Evolutionary conservation across 2,888 invertebrate genomes (phyloP), one percentile per base, ranked within the genome.

Genomic region (Parasteatoda lunata): DNA sequence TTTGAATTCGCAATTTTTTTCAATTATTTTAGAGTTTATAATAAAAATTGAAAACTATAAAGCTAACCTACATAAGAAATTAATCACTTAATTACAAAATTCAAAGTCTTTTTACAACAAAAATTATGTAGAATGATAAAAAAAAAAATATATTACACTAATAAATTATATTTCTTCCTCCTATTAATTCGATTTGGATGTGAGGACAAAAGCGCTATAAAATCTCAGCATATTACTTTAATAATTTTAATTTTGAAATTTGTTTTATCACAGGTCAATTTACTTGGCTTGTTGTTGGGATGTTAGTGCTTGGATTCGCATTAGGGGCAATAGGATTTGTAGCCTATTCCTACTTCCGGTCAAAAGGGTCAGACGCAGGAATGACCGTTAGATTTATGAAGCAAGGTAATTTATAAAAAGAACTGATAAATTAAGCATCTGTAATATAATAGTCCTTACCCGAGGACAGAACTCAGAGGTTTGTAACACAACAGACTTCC

Each of bases 371-470:
- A 8, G 77, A 70, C 8, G 80, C 76, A 54, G 84, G 84, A 13
- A 83, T 88, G 82, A 66, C 83, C 4, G 83, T 88, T 49, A 49
- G 88, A 48, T 88, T 88, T 52, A 88, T 83, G 88, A 88, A 88
- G 47, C 70, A 79, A 15, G 81, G 69, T 66, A 59, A 59, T 59
- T 13, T 59, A 7, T 59, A 59, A 30, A 59, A 59, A 1, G 59
- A 59, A 59, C 59, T 59, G 59, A 59, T n/a, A 6, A 13, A 59
- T n/a, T 59, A 59, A 13, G 59, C n/a, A 59, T 30, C 30, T 30
- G 30, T 59, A 13, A 59, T 59, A 59, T 59, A 8, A 6, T 13
- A n/a, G n/a, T 13, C 4, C 59, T 59, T 8, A 59, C 7, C 13
- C 59, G 59, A 59, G 59, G 9, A 13, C n/a, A 13, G 59, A n/a